phyloP scores from a whole-genome alignment of 2,113 vertebrate genomes.

The Rhagologus leucostigma region DNA sequence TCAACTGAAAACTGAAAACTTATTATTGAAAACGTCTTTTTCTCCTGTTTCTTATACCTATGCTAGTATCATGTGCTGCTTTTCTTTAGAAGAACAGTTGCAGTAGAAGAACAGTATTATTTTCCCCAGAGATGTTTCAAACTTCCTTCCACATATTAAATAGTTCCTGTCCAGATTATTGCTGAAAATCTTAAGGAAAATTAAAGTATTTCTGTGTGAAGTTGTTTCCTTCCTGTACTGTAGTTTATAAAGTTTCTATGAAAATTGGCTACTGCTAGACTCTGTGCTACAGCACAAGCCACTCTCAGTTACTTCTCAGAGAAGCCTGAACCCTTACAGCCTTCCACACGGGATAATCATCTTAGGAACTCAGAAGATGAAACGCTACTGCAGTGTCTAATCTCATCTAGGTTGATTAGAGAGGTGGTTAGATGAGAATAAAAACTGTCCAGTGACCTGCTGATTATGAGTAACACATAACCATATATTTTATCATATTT shows the following conservation, averaged over 20 bases:
- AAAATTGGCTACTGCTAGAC: neutral
- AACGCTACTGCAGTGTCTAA: neutral
- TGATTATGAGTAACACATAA: neutral
- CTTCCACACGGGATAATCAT: neutral
- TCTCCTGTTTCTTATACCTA: neutral
- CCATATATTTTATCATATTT: neutral
- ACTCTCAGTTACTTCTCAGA: neutral
- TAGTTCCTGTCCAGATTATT: neutral
- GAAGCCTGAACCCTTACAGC: neutral
- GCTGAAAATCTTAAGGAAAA: neutral
- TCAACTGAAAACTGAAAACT: neutral
- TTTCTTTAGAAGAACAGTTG: neutral
- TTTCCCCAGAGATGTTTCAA: neutral
- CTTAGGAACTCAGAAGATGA: neutral
- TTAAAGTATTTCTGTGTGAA: neutral
- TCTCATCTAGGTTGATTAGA: neutral
- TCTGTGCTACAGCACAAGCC: neutral
- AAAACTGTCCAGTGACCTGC: neutral
- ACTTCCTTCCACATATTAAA: neutral
- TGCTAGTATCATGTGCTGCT: neutral
- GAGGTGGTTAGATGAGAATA: neutral
- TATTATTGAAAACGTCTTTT: neutral
- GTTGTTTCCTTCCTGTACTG: neutral
- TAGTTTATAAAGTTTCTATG: neutral
- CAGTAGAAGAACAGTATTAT: neutral